Evolutionary conservation across 2,888 invertebrate genomes (phyloP), one percentile per base, ranked within the genome.

Genomic region (Cephus nigrinus): DNA sequence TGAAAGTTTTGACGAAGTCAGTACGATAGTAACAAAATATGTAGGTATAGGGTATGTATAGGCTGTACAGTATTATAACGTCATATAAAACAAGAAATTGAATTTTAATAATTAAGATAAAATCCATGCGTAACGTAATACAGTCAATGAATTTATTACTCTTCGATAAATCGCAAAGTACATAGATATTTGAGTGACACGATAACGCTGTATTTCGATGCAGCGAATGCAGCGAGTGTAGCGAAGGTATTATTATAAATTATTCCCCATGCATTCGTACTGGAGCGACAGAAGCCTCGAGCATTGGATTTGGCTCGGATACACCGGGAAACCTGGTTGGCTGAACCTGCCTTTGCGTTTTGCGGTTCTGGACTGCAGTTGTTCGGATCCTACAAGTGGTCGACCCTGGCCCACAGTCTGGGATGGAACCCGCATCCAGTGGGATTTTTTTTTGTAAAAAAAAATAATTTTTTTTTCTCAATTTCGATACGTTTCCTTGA

Each of bases 371-470:
- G 72, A 79, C 72, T 81, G 85, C 80, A 82, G 84, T 86, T 81
- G 86, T 82, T 84, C 85, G 83, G 87, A 87, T 88, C 84, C 88
- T 88, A 88, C 88, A 88, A 88, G 88, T 88, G 88, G 88, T 88
- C 87, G 88, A 88, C 88, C 88, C 86, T 88, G 88, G 88, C 88
- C 87, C 83, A 87, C 85, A 84, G 85, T 85, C 84, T 84, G 84
- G 82, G 80, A 84, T 82, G 83, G 80, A 85, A 80, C 84, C 82
- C 55, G 55, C 23, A 55, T 55, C 23, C 23, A 9, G 55, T 23
- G 23, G 23, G 23, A 9, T 55, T 55, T 23, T 55, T 55, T 23
- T 55, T 55, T 55, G 5, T 3, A 23, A 23, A 55, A 55, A 55
- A 15, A 31, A 31, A 31, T 31, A 31, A 1, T 31, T 31, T 36